These are phyloP conservation scores for Coracopsis vasa DNA, from an alignment of 2,113 vertebrate genomes.

Conservation along the genomic window DNA sequence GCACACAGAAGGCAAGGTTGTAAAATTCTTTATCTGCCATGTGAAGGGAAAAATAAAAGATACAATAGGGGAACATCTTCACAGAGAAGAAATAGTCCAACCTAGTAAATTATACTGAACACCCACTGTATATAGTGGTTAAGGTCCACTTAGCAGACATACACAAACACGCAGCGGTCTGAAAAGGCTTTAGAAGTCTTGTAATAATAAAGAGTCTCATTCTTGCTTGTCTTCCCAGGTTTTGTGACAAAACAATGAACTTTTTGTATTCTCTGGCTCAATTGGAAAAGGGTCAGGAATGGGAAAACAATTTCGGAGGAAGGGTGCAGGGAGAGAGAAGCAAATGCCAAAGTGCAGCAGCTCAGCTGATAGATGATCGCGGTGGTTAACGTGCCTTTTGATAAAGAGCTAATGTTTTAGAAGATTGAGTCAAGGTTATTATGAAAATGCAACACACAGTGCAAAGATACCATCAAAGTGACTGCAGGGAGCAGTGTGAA, in stretches of 20 bases:
- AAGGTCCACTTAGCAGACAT: conserved; percentile 61
- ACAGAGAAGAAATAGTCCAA: background rate
- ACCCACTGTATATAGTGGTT: conserved; percentile 51
- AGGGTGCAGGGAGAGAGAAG: background rate
- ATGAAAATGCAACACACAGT: background rate
- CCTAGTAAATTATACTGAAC: conserved; percentile 37
- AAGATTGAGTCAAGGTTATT: conserved; percentile 47
- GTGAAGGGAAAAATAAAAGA: background rate
- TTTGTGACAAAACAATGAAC: conserved; percentile 68
- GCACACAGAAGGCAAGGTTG: background rate
- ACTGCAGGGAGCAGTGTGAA: conserved; percentile 24
- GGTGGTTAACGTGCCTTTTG: conserved; percentile 19
- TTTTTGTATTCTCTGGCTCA: conserved; percentile 59
- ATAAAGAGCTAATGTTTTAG: conserved; percentile 57
- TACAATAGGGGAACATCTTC: conserved; percentile 5
- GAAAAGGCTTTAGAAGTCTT: conserved; percentile 60
- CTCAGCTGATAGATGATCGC: background rate
- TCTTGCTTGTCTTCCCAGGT: conserved; percentile 67
- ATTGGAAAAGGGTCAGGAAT: conserved; percentile 47
- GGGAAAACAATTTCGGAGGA: conserved; percentile 14
- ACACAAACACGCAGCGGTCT: conserved; percentile 49
- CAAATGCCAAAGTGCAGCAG: conserved; percentile 51
- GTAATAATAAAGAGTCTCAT: conserved; percentile 65
- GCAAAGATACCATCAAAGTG: conserved; percentile 36
- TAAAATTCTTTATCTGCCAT: conserved; percentile 1